Evolutionary conservation across 2,888 invertebrate genomes (phyloP).

Genomic region (Chalcosyrphus nemorum): DNA sequence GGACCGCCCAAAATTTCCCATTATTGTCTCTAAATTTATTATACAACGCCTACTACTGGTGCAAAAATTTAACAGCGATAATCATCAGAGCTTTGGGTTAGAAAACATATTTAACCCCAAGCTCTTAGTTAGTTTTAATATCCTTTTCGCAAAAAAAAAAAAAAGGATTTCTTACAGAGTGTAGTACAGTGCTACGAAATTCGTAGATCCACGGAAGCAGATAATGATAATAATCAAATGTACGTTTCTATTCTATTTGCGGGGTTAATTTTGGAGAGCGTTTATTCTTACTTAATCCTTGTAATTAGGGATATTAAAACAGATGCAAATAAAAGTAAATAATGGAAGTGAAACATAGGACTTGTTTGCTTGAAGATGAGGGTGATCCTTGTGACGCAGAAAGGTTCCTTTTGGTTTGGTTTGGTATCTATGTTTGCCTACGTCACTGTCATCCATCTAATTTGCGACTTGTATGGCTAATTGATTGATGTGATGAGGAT

Average conservation of each 20-base stretch:
- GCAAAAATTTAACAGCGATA: conserved; percentile 10
- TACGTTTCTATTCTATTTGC: background rate
- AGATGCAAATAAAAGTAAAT: background rate
- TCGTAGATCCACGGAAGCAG: background rate
- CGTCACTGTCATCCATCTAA: background rate
- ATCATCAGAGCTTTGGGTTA: conserved; percentile 3
- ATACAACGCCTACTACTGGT: background rate
- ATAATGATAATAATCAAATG: background rate
- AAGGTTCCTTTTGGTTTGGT: background rate
- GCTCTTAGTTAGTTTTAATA: background rate
- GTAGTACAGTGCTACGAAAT: background rate
- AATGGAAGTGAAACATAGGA: background rate
- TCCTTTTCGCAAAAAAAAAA: background rate
- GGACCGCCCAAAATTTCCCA: background rate
- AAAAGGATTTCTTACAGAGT: background rate
- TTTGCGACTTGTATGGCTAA: background rate
- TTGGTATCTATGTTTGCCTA: background rate
- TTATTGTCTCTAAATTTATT: conserved; percentile 10
- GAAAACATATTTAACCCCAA: conserved; percentile 10
- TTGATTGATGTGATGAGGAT: background rate
- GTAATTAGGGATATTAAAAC: background rate
- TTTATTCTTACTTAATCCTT: conserved; percentile 7
- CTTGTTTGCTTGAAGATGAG: background rate
- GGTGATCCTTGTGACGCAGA: background rate
- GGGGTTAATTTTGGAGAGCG: background rate